These are phyloP conservation scores for Cephus nigrinus DNA, from an alignment of 2,888 invertebrate species.

Conservation along the genomic window DNA sequence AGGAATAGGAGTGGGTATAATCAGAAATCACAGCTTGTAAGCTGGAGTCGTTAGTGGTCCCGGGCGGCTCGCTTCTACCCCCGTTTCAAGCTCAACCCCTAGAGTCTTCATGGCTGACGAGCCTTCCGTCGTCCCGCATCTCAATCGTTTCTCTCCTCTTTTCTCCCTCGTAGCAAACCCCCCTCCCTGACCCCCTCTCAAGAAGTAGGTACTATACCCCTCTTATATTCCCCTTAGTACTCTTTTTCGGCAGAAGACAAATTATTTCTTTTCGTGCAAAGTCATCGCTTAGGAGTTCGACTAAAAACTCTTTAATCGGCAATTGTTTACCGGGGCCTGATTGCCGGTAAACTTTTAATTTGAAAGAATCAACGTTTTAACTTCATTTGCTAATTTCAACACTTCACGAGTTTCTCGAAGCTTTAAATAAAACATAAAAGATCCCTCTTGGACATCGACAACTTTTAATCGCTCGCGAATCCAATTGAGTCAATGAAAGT, in stretches of 20 bases:
- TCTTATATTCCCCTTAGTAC: neutral
- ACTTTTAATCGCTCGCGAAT: neutral
- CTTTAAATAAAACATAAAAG: neutral
- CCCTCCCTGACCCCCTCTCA: conserved; percentile 8
- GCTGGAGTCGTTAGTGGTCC: conserved; percentile 43
- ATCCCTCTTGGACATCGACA: neutral
- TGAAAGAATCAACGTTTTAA: conserved; percentile 25
- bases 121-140: conserved; percentile 43
- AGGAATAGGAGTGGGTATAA: conserved; percentile 33
- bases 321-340: neutral
- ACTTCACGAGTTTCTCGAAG: neutral
- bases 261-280: conserved; percentile 35
- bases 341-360: conserved; percentile 12
- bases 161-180: conserved; percentile 2
- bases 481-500: neutral
- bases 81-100: conserved; percentile 26
- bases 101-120: conserved; percentile 35
- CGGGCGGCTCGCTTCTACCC: conserved; percentile 33
- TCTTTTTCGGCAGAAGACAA: conserved; percentile 13
- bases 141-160: conserved; percentile 36
- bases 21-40: conserved; percentile 49
- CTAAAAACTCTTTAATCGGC: neutral
- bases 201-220: conserved; percentile 4
- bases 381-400: neutral
- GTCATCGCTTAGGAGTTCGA: neutral